These are phyloP conservation scores for Anneissia japonica DNA, from an alignment of 35 echinoderm and acorn worm genomes.

Conservation along the genomic window DNA sequence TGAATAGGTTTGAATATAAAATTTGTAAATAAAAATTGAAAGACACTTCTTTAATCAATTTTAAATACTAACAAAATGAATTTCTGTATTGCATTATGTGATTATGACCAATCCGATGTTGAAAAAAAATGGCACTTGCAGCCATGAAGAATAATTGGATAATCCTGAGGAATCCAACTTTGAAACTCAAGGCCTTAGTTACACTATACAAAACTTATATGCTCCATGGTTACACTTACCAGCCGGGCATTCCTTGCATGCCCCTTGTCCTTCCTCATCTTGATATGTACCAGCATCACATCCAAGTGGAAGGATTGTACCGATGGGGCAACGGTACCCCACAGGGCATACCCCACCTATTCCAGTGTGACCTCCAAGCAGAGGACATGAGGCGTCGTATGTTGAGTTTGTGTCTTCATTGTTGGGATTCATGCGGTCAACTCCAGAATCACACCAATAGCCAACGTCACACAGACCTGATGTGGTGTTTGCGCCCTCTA, in stretches of 20 bases:
- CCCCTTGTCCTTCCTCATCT: conserved; percentile 71
- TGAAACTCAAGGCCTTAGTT: background rate
- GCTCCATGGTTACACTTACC: conserved; percentile 52
- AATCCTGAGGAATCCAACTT: background rate
- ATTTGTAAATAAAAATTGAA: background rate
- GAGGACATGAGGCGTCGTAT: conserved; percentile 80
- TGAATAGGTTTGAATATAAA: background rate
- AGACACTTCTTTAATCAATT: background rate
- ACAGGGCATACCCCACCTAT: conserved; percentile 77
- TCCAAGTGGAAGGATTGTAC: conserved; percentile 60
- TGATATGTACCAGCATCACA: conserved; percentile 76
- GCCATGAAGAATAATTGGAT: background rate
- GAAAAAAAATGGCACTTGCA: background rate
- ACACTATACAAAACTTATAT: background rate
- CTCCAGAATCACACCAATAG: conserved; percentile 87
- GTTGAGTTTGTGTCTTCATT: conserved; percentile 64
- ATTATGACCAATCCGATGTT: background rate
- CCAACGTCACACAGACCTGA: conserved; percentile 61
- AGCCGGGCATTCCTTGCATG: conserved; percentile 67
- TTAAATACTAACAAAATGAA: too few relatives aligned
- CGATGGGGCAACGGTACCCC: conserved; percentile 64
- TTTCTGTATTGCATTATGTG: background rate
- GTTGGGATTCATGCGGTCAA: conserved; percentile 70
- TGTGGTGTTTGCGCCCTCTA: conserved; percentile 49
- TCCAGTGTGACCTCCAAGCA: conserved; percentile 87